Evolutionary conservation across 2,113 vertebrate species (phyloP).

Genomic region (Platysteira castanea): DNA sequence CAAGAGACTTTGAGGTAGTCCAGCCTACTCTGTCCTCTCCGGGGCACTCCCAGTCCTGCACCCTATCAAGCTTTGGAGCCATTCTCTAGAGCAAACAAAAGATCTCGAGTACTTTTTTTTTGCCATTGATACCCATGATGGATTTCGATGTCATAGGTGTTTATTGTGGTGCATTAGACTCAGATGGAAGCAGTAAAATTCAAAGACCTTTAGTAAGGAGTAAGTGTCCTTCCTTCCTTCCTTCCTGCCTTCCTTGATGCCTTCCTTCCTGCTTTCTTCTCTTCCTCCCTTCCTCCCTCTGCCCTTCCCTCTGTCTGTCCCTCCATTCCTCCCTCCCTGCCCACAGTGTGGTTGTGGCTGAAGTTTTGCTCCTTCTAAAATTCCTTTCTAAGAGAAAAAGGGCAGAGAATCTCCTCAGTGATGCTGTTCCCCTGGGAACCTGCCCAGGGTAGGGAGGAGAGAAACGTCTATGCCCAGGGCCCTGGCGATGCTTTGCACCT

Average conservation of each 20-base stretch:
- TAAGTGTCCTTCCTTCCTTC: background rate
- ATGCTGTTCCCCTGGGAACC: background rate
- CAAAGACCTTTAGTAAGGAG: background rate
- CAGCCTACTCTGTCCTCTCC: background rate
- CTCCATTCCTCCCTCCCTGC: background rate
- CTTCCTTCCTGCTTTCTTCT: background rate
- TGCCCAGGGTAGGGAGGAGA: background rate
- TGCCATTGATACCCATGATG: background rate
- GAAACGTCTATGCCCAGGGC: background rate
- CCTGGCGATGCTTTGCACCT: background rate
- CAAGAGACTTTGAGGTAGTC: background rate
- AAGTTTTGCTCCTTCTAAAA: background rate
- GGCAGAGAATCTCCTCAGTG: background rate
- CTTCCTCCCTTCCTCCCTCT: background rate
- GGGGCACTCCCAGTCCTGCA: background rate
- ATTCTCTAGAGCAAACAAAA: background rate
- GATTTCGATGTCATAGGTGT: background rate
- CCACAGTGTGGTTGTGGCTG: background rate
- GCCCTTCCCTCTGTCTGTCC: fast-evolving
- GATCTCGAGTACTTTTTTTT: background rate
- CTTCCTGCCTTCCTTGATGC: background rate
- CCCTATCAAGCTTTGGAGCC: background rate
- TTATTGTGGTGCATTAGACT: background rate
- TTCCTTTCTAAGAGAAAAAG: background rate
- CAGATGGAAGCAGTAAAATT: background rate